Base-by-base conservation (phyloP, 2,888 invertebrate genomes). In the Plagodis dolabraria region DNA sequence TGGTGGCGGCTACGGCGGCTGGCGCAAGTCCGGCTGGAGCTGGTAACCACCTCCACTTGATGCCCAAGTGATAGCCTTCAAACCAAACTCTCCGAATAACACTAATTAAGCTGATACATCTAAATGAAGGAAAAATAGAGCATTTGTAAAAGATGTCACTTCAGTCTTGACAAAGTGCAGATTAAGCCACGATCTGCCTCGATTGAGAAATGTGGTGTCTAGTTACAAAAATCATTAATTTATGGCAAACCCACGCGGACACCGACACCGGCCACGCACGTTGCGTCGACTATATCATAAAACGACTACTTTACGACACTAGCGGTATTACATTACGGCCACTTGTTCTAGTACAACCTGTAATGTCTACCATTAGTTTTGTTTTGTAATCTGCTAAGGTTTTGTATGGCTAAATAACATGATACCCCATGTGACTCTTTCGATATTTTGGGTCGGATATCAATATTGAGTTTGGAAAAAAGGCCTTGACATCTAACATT, bases 151-250 rank as follows among this genome's bases (percentile, higher is more conserved):
- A 22, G 4, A 22, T 22, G 22, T 22, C 22, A 22, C 4, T 22
- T 22, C 22, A 22, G 22, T 22, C 22, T 22, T 4, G 22, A 22
- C 2, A 12, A 5, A 38, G 12, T 9, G 36, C 36, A 6, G 34
- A 33, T 57, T 34, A 34, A 43, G 52, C 33, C 47, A 45, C 11
- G 33, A 44, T 38, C 46, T 49, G 47, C 36, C 40, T 6, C n/a
- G 35, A 44, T 55, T 55, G 50, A 9, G 47, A 33, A 47, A 55
- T 40, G 45, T 50, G 9, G 22, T 10, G 38, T 45, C 60, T 48
- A 56, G 60, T 60, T 60, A 55, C 52, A 48, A 48, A 56, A 42
- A 48, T 60, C 55, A 60, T 56, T 44, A 53, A 60, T 56, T 51
- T 60, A 50, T 34, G 33, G 0, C 34, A n/a, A 44, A 46, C 36